Percentiles rank a stretch among this genome's conserved stretches.
Conservation (phyloP, 2,888 invertebrate species). For the Napeogenes sylphis region DNA sequence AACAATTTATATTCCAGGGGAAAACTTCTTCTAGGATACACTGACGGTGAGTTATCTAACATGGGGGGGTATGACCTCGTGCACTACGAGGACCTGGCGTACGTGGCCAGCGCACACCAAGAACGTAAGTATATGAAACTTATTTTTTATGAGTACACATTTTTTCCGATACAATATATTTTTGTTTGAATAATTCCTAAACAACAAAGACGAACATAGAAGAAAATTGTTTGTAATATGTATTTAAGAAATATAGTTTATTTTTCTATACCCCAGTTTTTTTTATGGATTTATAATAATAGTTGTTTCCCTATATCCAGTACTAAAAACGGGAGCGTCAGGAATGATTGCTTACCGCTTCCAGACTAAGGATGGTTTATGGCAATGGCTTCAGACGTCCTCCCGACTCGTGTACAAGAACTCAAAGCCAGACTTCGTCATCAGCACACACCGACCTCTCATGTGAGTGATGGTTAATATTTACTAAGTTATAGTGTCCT, state of each 20-base stretch:
- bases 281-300: neutral
- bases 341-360: slow-evolving; percentile 99
- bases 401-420: slow-evolving; percentile 99
- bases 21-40: slow-evolving; percentile 95
- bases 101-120: slow-evolving; percentile 99
- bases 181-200: no score
- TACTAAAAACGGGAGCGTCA: slow-evolving; percentile 98
- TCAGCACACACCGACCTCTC: slow-evolving; percentile 98
- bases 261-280: no score
- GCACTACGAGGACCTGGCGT: slow-evolving; percentile 97
- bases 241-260: no score
- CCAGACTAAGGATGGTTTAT: slow-evolving; percentile 94
- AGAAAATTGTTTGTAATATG: no score
- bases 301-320: slow-evolving; percentile 75
- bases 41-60: slow-evolving; percentile 92
- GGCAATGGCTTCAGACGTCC: slow-evolving; percentile 98
- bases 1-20: slow-evolving; percentile 79
- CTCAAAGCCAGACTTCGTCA: slow-evolving; percentile 99
- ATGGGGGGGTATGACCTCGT: slow-evolving; percentile 98
- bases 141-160: no score
- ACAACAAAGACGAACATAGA: no score
- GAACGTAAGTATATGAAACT: slow-evolving; percentile 86
- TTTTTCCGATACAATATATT: no score
- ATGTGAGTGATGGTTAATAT: slow-evolving; percentile 83
- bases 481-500: neutral